phyloP scores from a whole-genome alignment of 2,888 invertebrate species.

The Tachystola acroxantha region DNA sequence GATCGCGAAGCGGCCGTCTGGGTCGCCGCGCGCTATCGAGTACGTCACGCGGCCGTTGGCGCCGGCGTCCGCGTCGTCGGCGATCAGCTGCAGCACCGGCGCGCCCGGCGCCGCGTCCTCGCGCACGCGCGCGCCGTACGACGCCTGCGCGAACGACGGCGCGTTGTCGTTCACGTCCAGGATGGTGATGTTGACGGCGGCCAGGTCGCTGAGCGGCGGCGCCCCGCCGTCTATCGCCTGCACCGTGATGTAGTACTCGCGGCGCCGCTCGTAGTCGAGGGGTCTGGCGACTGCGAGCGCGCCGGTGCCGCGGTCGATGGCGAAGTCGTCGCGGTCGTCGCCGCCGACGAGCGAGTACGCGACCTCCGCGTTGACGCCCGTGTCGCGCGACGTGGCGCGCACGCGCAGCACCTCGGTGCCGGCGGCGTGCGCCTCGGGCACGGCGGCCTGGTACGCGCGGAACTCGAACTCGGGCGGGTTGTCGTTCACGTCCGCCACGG shows the following conservation, averaged over 20 bases:
- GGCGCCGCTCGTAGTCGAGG: conserved; percentile 92
- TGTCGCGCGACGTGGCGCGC: conserved; percentile 93
- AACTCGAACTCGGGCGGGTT: conserved; percentile 96
- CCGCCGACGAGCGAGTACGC: conserved; percentile 92
- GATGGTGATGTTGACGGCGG: conserved; percentile 91
- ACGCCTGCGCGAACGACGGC: conserved; percentile 87
- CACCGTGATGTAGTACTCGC: conserved; percentile 91
- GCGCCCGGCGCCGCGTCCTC: conserved; percentile 88
- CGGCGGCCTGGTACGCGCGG: conserved; percentile 86
- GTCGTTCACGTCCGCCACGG: conserved; percentile 95
- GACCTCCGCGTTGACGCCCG: conserved; percentile 95
- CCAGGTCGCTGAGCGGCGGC: conserved; percentile 93
- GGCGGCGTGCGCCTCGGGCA: conserved; percentile 87
- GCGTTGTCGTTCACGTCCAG: conserved; percentile 93
- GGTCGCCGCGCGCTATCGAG: conserved; percentile 84
- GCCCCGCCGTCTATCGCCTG: conserved; percentile 94
- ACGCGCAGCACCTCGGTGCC: conserved; percentile 91
- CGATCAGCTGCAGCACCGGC: conserved; percentile 86
- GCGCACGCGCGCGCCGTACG: conserved; percentile 85
- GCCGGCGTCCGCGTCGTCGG: conserved; percentile 91
- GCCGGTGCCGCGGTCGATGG: conserved; percentile 85
- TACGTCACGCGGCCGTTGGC: conserved; percentile 89
- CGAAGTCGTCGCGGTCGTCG: conserved; percentile 92
- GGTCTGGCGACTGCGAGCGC: conserved; percentile 86
- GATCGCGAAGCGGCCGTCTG: conserved; percentile 86